A percentile compares a stretch with the other conserved stretches of the same genome.
These are phyloP conservation scores for Bursaphelenchus mucronatus DNA, from an alignment of 1,140 invertebrate genomes.

Conservation along the genomic window DNA sequence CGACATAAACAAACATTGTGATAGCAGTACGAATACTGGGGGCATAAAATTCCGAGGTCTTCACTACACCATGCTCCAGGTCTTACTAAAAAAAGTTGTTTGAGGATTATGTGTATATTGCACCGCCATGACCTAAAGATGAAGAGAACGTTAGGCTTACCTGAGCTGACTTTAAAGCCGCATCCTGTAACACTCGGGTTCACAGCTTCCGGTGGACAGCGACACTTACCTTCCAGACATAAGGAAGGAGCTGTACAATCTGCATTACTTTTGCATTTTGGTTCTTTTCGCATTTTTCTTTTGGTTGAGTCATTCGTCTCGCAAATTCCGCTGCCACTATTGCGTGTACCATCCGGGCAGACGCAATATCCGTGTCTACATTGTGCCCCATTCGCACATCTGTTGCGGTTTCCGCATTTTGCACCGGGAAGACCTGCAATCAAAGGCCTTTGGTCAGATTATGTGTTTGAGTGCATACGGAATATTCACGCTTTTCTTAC, in stretches of 20 bases:
- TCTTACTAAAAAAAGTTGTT: slow-evolving; percentile 20
- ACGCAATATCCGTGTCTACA: slow-evolving; percentile 45
- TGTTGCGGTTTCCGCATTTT: slow-evolving; percentile 13
- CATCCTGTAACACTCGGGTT: slow-evolving; percentile 20
- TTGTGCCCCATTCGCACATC: slow-evolving; percentile 22
- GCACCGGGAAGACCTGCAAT: slow-evolving; percentile 40
- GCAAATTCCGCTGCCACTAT: slow-evolving; percentile 33
- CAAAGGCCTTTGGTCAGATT: no score
- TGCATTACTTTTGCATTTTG: slow-evolving; percentile 1
- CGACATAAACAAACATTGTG: slow-evolving; percentile 28
- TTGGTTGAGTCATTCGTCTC: slow-evolving; percentile 5
- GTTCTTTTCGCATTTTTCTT: slow-evolving; percentile 8
- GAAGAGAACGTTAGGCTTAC: neutral
- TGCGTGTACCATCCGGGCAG: slow-evolving; percentile 15
- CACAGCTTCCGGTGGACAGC: slow-evolving; percentile 21
- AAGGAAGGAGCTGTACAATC: slow-evolving; percentile 34
- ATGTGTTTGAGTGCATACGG: slow-evolving; percentile 15
- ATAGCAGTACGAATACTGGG: slow-evolving; percentile 14
- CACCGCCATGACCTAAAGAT: no score
- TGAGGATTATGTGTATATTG: no score
- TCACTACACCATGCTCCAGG: slow-evolving; percentile 19
- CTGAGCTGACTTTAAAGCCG: slow-evolving; percentile 13
- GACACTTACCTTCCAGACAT: slow-evolving; percentile 30
- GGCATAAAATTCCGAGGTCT: slow-evolving; percentile 10
- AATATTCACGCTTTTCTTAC: slow-evolving; percentile 8